Evolutionary conservation across 2,113 vertebrate genomes (phyloP), one percentile per base, ranked within the genome.

Genomic region (Potamarius usumacintae): DNA sequence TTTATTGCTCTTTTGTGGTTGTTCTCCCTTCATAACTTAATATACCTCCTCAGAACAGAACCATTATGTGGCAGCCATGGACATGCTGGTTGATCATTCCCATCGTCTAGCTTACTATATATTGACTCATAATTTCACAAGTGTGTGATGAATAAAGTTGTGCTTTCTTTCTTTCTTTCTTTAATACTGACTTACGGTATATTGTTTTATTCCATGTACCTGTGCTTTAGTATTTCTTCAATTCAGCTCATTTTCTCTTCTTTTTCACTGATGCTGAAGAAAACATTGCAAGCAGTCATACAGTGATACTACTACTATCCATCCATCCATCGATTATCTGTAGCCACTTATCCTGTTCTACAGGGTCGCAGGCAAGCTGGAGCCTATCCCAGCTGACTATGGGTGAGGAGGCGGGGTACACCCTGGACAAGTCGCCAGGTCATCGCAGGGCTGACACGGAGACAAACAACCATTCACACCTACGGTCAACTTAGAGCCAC

Each of bases 1-100:
- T 88, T 84, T 84, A 84, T 79, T 88, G 87, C 22, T 67, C 86
- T 78, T 30, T 15, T 90, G 82, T 81, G 85, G 67, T 55, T 34
- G 55, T 27, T 76, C 57, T 57, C 20, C 6, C 42, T 53, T 81
- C 27, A 9, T 79, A 80, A 84, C 84, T 74, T 57, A 67, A 69
- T 34, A 83, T 55, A 72, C 55, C 6, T 53, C 15, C 63, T 52
- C 42, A 52, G 58, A 67, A 82, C 48, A 88, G 34, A 88, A 79
- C 71, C 57, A 87, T 83, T 87, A 52, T 69, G 69, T 55, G 48
- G 15, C 53, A 62, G 57, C 78, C 42, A 1, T 55, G 7, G 15
- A 83, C 60, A 83, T 58, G 55, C 7, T 71, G 11, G 15, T 15
- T 63, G 63, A 63, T 27, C 48, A 63, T 17, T 52, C 10, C 57